A percentile compares a stretch with the other conserved stretches of the same genome.
Evolutionary conservation across 2,888 invertebrate genomes (phyloP).

Genomic region (Cabera pusaria): DNA sequence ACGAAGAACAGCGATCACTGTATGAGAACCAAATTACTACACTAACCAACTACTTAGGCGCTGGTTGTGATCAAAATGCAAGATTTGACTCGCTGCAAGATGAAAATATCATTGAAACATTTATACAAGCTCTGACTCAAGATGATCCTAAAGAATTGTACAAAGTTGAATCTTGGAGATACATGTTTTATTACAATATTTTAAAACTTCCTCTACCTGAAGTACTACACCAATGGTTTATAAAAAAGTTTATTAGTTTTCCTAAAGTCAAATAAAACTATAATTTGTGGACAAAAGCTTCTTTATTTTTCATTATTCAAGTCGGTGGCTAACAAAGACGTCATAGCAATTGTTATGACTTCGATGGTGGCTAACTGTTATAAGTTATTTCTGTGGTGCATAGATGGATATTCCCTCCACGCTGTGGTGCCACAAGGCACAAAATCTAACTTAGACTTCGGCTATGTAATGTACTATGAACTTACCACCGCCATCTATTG

Average conservation of each 20-base stretch:
- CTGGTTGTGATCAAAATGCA: constrained; percentile 59
- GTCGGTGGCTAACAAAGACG: too few species aligned
- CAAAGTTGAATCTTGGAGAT: constrained; percentile 87
- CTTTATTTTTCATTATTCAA: too few species aligned
- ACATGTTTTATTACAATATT: constrained; percentile 85
- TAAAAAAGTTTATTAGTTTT: constrained; percentile 85
- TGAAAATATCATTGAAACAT: constrained; percentile 81
- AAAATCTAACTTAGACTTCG: too few species aligned
- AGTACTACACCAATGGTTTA: constrained; percentile 81
- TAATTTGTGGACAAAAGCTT: too few species aligned
- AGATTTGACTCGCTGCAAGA: constrained; percentile 79
- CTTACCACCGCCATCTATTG: too few species aligned
- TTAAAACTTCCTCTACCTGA: constrained; percentile 84
- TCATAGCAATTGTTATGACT: too few species aligned
- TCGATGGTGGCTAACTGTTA: too few species aligned
- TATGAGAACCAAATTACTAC: constrained; percentile 87
- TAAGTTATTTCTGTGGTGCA: too few species aligned
- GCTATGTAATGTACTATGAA: too few species aligned
- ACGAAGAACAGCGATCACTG: constrained; percentile 83
- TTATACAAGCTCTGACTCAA: constrained; percentile 85
- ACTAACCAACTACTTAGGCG: constrained; percentile 83
- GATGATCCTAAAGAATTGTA: constrained; percentile 84
- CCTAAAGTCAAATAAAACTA: constrained; percentile 61
- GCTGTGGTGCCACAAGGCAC: too few species aligned
- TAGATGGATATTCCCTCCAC: too few species aligned